A percentile compares a stretch with the other conserved stretches of the same genome.
Conservation (phyloP, 2,888 invertebrate genomes). For the Omphaloscelis lunosa region DNA sequence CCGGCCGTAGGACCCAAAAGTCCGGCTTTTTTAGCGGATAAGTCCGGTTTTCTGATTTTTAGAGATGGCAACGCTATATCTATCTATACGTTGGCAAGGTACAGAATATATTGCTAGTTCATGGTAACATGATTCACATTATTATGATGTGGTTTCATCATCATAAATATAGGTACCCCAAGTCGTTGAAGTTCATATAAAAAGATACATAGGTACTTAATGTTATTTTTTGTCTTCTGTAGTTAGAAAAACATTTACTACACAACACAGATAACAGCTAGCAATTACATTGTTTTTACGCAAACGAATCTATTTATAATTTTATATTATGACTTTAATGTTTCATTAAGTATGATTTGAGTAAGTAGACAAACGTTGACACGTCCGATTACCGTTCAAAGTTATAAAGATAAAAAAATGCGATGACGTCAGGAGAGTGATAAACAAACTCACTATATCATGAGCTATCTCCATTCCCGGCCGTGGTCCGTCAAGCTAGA, state of each 20-base stretch:
- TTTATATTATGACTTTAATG: conserved; percentile 26
- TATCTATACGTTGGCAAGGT: neutral
- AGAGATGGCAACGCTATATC: too few relatives aligned
- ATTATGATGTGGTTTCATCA: conserved; percentile 15
- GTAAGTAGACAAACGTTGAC: conserved; percentile 58
- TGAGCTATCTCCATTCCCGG: conserved; percentile 63
- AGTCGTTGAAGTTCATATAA: conserved; percentile 1
- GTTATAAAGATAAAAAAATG: conserved; percentile 35
- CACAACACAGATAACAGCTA: conserved; percentile 30
- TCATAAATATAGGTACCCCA: neutral
- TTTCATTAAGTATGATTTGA: conserved; percentile 51
- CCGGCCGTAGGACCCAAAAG: too few relatives aligned
- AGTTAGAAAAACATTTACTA: conserved; percentile 17
- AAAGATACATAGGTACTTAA: neutral
- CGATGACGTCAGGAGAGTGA: conserved; percentile 47
- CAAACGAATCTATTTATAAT: conserved; percentile 46
- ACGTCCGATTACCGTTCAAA: conserved; percentile 49
- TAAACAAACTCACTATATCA: conserved; percentile 59
- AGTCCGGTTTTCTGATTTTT: too few relatives aligned
- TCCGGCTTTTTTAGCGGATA: too few relatives aligned
- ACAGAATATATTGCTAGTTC: conserved; percentile 1
- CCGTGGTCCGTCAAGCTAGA: conserved; percentile 40
- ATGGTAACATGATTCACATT: conserved; percentile 7
- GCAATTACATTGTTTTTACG: conserved; percentile 29
- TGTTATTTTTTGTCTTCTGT: neutral